Base-by-base conservation (phyloP, 2,888 invertebrate species). In the Metacarcinus magister region DNA sequence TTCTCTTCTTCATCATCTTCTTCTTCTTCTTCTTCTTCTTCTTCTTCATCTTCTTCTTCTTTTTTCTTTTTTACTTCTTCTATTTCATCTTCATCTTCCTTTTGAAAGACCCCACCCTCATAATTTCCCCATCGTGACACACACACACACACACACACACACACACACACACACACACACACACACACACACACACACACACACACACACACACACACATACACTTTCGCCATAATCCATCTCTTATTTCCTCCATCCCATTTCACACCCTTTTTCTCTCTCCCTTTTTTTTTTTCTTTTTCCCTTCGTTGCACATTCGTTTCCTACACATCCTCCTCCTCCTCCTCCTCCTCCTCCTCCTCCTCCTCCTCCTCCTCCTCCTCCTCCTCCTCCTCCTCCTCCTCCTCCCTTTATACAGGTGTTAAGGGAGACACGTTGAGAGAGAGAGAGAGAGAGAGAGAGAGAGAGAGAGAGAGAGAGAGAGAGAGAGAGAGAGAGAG, bases 91-190 rank as follows among this genome's bases (percentile, higher is more conserved):
- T 75, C 5, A 28, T 28, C 2, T 82, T 32, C 5, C 32, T 82
- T 32, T 10, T 32, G 13, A 4, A 23, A 13, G 54, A 16, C 82
- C 28, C 2, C 13, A 82, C 28, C n/a, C 28, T 3, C 75, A 28
- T 28, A 75, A 54, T 87, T 67, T 67, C 19, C 67, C 19, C 67
- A 19, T 19, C 67, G 19, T n/a, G 10, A 75, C n/a, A 28, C 3
- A 75, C 75, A 75, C 75, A 82, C 32, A 82, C 82, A 82, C 82
- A 82, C 82, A 82, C 82, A 82, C 82, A 82, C 82, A 82, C 82
- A 82, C 82, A 82, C 82, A 82, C 82, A 82, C 82, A 82, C 82
- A 82, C 82, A 82, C 82, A 82, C 82, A 82, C 82, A 82, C 82
- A 82, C 82, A 82, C 82, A 82, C 82, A 82, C 82, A 82, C 82